A percentile compares a stretch with the other conserved stretches of the same genome.
Conservation (phyloP, 2,888 invertebrate genomes). For the Lasius fuliginosus region DNA sequence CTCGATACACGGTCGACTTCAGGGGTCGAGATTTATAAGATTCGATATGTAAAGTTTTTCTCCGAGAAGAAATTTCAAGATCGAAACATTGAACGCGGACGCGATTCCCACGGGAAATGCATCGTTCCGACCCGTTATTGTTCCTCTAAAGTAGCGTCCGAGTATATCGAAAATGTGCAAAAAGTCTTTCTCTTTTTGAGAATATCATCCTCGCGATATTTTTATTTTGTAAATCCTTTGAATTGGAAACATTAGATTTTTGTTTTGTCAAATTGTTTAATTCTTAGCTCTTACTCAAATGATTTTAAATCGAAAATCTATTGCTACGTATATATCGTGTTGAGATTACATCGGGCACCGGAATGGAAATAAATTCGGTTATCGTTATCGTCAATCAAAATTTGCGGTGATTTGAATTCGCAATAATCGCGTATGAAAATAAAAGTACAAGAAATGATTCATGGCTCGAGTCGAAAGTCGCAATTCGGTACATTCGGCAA, state of each 20-base stretch:
- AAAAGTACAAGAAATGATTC: not conserved
- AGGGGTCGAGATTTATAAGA: conserved; percentile 39
- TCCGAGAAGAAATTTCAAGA: conserved; percentile 2
- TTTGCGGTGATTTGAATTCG: conserved; percentile 18
- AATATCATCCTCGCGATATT: not conserved
- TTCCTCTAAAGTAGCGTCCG: not conserved
- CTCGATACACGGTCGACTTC: conserved; percentile 30
- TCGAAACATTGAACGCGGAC: not conserved
- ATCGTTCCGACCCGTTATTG: not conserved
- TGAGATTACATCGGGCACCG: not conserved
- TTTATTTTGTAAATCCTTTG: not conserved
- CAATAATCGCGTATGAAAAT: not conserved
- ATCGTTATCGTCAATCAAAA: not conserved
- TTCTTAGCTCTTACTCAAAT: not conserved
- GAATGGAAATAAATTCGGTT: not conserved
- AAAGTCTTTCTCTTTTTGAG: not conserved
- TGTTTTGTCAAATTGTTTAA: not conserved
- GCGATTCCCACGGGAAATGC: not conserved
- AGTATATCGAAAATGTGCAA: not conserved
- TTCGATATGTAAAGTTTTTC: conserved; percentile 7
- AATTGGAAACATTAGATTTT: not conserved
- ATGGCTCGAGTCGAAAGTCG: conserved; percentile 19
- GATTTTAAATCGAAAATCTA: not conserved
- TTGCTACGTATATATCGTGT: not conserved
- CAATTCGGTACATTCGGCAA: not conserved